Evolutionary conservation across 2,797 vertebrate genomes (phyloP).

Genomic region (Pampus argenteus): DNA sequence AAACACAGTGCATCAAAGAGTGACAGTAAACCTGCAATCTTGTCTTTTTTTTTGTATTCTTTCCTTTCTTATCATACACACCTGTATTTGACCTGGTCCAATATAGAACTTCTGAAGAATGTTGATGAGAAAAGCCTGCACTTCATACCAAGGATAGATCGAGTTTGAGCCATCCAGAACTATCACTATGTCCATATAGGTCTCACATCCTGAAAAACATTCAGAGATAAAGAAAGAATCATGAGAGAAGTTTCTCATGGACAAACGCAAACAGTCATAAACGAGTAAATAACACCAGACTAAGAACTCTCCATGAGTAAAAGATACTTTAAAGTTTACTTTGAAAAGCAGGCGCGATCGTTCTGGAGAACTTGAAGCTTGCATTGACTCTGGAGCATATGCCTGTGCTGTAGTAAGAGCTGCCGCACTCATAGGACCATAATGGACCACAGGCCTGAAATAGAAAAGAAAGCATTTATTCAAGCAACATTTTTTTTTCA

Average conservation of each 20-base stretch:
- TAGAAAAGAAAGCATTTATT: conserved; percentile 45
- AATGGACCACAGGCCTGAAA: conserved; percentile 96
- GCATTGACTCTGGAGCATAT: conserved; percentile 96
- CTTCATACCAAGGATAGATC: conserved; percentile 98
- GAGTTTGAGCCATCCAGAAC: conserved; percentile 99
- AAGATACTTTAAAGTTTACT: conserved; percentile 82
- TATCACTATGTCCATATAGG: conserved; percentile 98
- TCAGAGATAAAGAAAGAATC: conserved; percentile 16
- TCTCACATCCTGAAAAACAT: conserved; percentile 92
- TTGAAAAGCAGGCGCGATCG: conserved; percentile 96
- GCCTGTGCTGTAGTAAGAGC: conserved; percentile 98
- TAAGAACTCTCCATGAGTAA: conserved; percentile 8
- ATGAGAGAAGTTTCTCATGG: neutral
- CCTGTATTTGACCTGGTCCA: conserved; percentile 98
- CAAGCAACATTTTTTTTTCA: conserved; percentile 36
- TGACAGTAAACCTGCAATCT: neutral
- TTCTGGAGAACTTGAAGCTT: conserved; percentile 97
- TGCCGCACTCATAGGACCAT: conserved; percentile 99
- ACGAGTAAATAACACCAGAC: conserved; percentile 23
- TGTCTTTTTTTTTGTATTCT: neutral
- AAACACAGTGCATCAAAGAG: neutral
- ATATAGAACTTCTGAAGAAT: conserved; percentile 98
- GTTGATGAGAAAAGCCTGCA: conserved; percentile 98
- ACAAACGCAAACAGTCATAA: conserved; percentile 30
- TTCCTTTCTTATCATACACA: conserved; percentile 64